Evolutionary conservation across 2,113 vertebrate genomes (phyloP), one percentile per base, ranked within the genome.

Genomic region (Grallaria varia): DNA sequence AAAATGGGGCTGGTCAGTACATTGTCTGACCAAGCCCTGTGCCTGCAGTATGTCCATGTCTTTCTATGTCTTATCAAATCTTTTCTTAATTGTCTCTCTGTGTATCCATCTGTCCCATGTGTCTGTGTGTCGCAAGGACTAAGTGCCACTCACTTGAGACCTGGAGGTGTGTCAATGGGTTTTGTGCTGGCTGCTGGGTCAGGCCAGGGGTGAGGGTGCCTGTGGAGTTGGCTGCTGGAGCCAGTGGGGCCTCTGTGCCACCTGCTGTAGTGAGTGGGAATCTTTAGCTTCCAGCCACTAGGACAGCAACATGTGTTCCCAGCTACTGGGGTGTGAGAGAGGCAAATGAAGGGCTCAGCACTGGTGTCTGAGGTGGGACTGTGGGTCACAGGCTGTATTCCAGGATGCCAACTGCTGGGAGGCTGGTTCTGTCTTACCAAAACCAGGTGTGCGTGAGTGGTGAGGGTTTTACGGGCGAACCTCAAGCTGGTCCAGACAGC

Each of bases 301-400:
- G 15, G 23, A 7, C 4, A 18, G 59, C 18, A 74, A 2, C 5
- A 8, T 11, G 9, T 16, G 6, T 24, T 63, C 40, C 45, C 45
- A 49, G 59, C 16, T 74, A 2, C 64, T 30, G 47, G 5, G 2
- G 7, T 16, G 6, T 39, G 67, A 89, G 28, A 37, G 42, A 79
- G 24, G 42, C 18, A 28, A 53, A 8, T 33, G 42, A 58, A 23
- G 3, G 23, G 22, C 47, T 66, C 12, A 12, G 45, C n/a, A 8
- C 9, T n/a, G 45, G 50, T 0, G 0, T 23, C n/a, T 74, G 66
- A 31, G 71, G n/a, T 3, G 12, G 37, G 23, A 22, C 35, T 5
- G 11, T 24, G 49, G 22, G 39, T 69, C 60, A 25, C 49, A 73
- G 44, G 10, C 39, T 5, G 0, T 6, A 15, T n/a, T 25, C 28